Percentiles rank a stretch among this genome's conserved stretches.
phyloP scores from a whole-genome alignment of 2,888 invertebrate species.

The Cecidostiba fungosa region DNA sequence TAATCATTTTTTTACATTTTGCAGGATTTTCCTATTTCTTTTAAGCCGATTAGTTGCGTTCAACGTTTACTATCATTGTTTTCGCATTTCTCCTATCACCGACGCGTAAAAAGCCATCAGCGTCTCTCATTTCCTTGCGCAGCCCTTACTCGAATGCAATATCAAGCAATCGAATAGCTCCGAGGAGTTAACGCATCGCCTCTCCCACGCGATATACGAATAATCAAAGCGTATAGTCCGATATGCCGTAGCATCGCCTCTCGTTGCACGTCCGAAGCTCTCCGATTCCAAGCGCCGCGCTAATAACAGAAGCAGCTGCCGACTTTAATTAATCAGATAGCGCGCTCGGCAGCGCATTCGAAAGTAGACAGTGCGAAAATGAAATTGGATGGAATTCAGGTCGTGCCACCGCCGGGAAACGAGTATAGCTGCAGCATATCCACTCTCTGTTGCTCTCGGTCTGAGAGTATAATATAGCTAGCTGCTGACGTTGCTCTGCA shows the following conservation, averaged over 20 bases:
- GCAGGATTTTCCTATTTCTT: neutral
- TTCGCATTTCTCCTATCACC: too few species aligned
- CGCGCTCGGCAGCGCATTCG: constrained; percentile 59
- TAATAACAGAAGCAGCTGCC: neutral
- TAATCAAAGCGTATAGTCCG: constrained; percentile 18
- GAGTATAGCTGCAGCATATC: neutral
- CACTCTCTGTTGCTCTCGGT: neutral
- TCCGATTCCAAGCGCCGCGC: constrained; percentile 1
- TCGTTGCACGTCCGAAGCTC: neutral
- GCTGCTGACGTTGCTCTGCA: neutral
- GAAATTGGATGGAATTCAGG: constrained; percentile 40
- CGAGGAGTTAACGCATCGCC: neutral
- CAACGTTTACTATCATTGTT: neutral
- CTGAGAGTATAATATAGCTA: neutral
- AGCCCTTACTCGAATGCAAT: too few species aligned
- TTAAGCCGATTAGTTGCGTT: neutral
- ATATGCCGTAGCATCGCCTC: neutral
- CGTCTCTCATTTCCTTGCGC: too few species aligned
- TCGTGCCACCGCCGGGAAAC: neutral
- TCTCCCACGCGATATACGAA: neutral
- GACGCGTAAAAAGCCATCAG: too few species aligned
- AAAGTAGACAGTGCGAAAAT: constrained; percentile 42
- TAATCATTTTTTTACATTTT: too few species aligned
- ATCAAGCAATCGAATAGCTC: too few species aligned
- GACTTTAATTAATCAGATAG: constrained; percentile 63